Conservation (phyloP, 2,797 vertebrate genomes). For the Coreius guichenoti region DNA sequence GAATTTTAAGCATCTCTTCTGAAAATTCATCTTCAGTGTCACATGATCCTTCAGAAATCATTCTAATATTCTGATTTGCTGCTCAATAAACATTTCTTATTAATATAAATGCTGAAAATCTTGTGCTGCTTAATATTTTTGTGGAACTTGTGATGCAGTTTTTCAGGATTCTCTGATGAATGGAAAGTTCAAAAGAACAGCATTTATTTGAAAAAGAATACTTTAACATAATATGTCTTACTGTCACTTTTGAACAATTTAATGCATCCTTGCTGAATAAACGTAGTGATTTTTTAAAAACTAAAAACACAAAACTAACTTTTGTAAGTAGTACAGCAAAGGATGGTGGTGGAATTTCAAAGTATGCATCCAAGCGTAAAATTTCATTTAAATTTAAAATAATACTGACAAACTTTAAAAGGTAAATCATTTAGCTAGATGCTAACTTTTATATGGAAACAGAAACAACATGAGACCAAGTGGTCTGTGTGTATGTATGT, state of each 20-base stretch:
- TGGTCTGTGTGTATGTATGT: not conserved
- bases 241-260: not conserved
- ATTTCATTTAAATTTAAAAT: not conserved
- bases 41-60: not conserved
- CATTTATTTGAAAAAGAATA: not conserved
- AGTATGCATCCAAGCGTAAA: not conserved
- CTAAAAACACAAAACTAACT: not conserved
- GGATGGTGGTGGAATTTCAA: not conserved
- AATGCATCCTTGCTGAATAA: not conserved
- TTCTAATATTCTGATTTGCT: not conserved
- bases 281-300: not conserved
- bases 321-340: not conserved
- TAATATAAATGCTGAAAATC: not conserved
- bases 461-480: not conserved
- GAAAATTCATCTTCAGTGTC: not conserved
- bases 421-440: not conserved
- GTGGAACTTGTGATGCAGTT: not conserved
- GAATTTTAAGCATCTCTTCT: not conserved
- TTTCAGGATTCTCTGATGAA: not conserved
- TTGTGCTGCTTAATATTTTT: not conserved
- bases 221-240: not conserved
- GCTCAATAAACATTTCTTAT: not conserved
- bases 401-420: not conserved
- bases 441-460: not conserved
- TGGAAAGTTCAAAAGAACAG: not conserved